Conservation (phyloP, 2,113 vertebrate genomes). For the Poecilia latipinna region DNA sequence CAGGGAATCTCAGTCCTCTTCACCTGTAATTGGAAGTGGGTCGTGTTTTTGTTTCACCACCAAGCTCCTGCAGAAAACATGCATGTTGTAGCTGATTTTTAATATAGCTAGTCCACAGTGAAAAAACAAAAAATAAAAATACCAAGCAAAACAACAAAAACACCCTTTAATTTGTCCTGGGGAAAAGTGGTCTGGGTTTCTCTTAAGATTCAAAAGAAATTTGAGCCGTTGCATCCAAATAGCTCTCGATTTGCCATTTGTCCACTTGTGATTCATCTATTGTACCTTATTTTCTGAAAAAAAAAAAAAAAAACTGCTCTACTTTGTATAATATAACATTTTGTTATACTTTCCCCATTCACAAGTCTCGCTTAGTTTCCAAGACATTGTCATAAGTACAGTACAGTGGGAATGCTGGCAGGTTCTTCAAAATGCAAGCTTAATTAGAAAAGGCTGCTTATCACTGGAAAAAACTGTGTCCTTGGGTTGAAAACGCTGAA, state of each 20-base stretch:
- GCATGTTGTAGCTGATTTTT: too few species aligned
- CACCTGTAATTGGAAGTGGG: too few species aligned
- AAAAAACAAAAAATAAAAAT: too few species aligned
- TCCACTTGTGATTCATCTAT: slow-evolving; percentile 34
- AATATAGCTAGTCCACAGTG: too few species aligned
- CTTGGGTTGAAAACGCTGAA: slow-evolving; percentile 13
- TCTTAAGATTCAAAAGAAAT: background rate
- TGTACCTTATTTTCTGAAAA: slow-evolving; percentile 19
- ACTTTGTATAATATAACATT: background rate
- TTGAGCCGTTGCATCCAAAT: background rate
- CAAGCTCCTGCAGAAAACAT: too few species aligned
- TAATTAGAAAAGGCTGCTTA: slow-evolving; percentile 2
- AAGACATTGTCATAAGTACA: background rate
- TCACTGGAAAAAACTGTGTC: background rate
- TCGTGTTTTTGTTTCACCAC: too few species aligned
- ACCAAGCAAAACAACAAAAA: too few species aligned
- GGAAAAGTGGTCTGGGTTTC: too few species aligned
- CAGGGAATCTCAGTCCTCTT: too few species aligned
- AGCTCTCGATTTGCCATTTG: background rate
- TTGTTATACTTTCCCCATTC: background rate
- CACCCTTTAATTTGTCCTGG: background rate
- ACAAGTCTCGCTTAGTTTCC: slow-evolving; percentile 1
- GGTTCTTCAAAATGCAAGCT: slow-evolving; percentile 3
- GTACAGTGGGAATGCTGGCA: background rate
- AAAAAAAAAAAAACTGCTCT: slow-evolving; percentile 3